These are phyloP conservation scores for Leucozona laternaria DNA, from an alignment of 2,888 invertebrate genomes.

Conservation along the genomic window DNA sequence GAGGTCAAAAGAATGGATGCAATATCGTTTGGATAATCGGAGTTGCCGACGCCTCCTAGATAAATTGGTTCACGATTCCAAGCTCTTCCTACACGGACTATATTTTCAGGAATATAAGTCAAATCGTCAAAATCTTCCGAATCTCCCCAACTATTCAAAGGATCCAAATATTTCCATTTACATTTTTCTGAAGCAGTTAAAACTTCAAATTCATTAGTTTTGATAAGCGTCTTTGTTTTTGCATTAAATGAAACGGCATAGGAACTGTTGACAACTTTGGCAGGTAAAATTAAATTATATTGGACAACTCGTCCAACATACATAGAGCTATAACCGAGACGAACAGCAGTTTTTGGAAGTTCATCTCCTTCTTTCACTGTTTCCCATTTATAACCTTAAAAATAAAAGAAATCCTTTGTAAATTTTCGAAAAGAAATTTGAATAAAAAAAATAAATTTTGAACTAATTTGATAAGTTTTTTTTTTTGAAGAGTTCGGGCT, in stretches of 20 bases:
- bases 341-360: background rate
- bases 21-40: background rate
- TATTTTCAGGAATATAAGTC: background rate
- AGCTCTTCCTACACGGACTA: constrained; percentile 27
- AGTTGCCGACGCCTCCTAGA: background rate
- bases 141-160: too few species aligned
- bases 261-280: background rate
- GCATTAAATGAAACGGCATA: background rate
- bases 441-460: too few species aligned
- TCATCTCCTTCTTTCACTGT: background rate
- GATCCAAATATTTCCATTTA: background rate
- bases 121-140: too few species aligned
- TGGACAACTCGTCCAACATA: constrained; percentile 19
- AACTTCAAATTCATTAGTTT: background rate
- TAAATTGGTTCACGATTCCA: constrained; percentile 30
- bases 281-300: constrained; percentile 8
- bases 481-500: too few species aligned
- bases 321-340: background rate
- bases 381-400: constrained; percentile 34
- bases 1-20: constrained; percentile 8
- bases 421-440: too few species aligned
- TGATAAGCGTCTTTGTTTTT: background rate
- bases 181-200: constrained; percentile 14
- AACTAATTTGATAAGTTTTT: too few species aligned
- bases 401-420: background rate